Base-by-base conservation (phyloP, 2,888 invertebrate species). In the Anagyrus pseudococci region DNA sequence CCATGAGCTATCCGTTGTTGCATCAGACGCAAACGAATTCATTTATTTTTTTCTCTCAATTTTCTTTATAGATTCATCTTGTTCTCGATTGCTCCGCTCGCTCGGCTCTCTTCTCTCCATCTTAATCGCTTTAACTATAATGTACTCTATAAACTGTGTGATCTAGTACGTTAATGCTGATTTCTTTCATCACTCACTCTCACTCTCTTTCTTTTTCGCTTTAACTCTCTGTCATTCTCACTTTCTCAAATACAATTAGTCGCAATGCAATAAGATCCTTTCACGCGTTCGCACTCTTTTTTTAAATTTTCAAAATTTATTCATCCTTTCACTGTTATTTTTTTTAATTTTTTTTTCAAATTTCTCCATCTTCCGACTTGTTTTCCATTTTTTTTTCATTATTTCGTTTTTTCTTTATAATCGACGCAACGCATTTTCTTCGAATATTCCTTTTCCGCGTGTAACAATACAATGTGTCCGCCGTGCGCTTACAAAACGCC, bases 1-100 rank as follows among this genome's bases (percentile, higher is more conserved):
- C n/a, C n/a, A n/a, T n/a, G 71, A 75, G 74, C 73, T 76, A 76
- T 76, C 68, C n/a, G 73, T 71, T 71, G 66, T 70, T 72, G 64
- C 70, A 75, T 76, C 75, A 74, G 75, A 74, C 75, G 77, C 75
- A 76, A 77, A 75, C 74, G 72, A 77, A 77, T n/a, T n/a, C 76
- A 75, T 74, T 73, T 71, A 62, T 63, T 59, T 73, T 69, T 75
- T 40, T 37, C 50, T 56, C 37, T 57, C 41, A 22, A 23, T 58
- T 44, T 58, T 58, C 49, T 37, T 22, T 23, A 37, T 63, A 22
- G 41, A 54, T 56, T 47, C 19, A 48, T 58, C 37, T 47, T 55
- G 8, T 53, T 40, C 17, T 53, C 29, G 17, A 48, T 49, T 53
- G 29, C 56, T 53, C 23, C 29, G 37, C 20, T 37, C 25, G n/a